Evolutionary conservation across 2,113 vertebrate genomes (phyloP).

Genomic region (Indri indri): DNA sequence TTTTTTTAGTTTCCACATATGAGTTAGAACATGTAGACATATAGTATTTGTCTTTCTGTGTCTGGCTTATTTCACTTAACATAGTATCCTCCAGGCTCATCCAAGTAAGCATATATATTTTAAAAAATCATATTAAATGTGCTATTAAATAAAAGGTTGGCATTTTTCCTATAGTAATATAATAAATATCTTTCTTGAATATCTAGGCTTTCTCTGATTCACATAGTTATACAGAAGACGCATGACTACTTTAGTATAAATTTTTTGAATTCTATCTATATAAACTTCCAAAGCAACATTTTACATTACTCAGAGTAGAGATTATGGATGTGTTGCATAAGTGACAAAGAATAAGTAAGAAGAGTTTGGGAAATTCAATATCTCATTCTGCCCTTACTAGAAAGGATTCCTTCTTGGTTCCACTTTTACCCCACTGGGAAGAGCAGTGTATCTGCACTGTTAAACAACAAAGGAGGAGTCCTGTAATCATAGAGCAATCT

Average conservation of each 20-base stretch:
- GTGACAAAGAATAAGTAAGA: background rate
- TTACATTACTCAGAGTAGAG: background rate
- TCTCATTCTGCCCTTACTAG: background rate
- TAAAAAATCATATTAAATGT: background rate
- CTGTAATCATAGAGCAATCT: background rate
- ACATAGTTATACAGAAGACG: background rate
- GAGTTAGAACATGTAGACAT: background rate
- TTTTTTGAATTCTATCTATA: background rate
- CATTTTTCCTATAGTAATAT: background rate
- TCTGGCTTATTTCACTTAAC: background rate
- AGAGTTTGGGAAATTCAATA: background rate
- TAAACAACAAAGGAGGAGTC: background rate
- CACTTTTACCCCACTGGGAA: background rate
- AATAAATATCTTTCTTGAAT: background rate
- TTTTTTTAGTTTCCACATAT: background rate
- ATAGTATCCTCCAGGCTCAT: background rate
- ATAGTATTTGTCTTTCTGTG: background rate
- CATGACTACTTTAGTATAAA: background rate
- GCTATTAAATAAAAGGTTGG: background rate
- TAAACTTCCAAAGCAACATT: background rate
- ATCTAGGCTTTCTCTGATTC: background rate
- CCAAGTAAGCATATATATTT: background rate
- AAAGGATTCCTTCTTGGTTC: background rate
- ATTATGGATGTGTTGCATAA: background rate
- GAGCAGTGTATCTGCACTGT: background rate